Evolutionary conservation across 1,140 invertebrate species (phyloP).

Genomic region (Hyphantria cunea): DNA sequence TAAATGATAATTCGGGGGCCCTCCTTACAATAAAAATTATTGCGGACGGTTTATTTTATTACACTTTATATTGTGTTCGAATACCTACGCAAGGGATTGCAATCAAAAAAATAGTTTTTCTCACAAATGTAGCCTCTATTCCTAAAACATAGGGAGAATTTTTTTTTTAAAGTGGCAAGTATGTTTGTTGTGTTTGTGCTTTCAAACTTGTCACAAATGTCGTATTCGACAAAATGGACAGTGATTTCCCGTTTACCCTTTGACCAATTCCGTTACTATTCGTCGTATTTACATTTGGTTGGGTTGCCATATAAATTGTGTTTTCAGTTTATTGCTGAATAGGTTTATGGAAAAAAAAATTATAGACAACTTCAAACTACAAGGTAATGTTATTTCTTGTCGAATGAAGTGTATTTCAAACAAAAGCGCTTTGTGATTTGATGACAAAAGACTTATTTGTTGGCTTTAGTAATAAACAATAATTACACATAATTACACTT

Average conservation of each 20-base stretch:
- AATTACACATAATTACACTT: too few species aligned
- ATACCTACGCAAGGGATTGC: conserved; percentile 48
- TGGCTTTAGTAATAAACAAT: too few species aligned
- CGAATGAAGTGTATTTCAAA: too few species aligned
- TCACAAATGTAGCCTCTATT: conserved; percentile 30
- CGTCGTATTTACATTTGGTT: conserved; percentile 41
- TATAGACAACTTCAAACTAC: too few species aligned
- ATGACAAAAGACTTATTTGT: too few species aligned
- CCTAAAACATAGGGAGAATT: conserved; percentile 1
- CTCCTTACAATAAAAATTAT: conserved; percentile 80
- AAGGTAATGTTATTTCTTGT: too few species aligned
- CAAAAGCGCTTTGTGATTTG: too few species aligned
- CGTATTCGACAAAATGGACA: conserved; percentile 43
- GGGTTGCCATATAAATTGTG: conserved; percentile 36
- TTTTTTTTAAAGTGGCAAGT: conserved; percentile 1
- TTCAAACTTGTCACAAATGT: conserved; percentile 41
- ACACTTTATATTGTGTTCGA: conserved; percentile 76
- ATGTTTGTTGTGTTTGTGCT: conserved; percentile 5
- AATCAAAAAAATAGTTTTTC: conserved; percentile 14
- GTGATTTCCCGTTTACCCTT: conserved; percentile 49
- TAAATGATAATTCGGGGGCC: conserved; percentile 77
- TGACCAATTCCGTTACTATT: conserved; percentile 49
- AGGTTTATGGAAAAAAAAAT: neutral
- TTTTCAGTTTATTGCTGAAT: conserved; percentile 42
- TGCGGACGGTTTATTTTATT: conserved; percentile 79